Base-by-base conservation (phyloP, 2,888 invertebrate genomes). In the Calliopum simillimum region DNA sequence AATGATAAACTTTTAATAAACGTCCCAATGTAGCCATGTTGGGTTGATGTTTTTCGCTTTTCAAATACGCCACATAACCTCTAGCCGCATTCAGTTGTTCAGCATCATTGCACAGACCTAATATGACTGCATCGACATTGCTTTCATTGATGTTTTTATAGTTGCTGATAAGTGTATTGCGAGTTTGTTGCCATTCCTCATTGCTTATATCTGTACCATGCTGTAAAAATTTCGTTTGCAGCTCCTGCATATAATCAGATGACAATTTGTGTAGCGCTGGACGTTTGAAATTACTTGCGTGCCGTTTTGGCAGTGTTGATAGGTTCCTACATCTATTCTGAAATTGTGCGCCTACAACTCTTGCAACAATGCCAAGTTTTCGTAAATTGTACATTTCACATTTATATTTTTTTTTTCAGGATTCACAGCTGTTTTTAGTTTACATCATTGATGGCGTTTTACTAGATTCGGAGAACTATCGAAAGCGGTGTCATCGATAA, bases 111-210 rank as follows among this genome's bases (percentile, higher is more conserved):
- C 91, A 89, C 21, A 87, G 78, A 69, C 89, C 88, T 49, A 93
- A 79, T 49, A 92, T 87, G 1, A 89, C 80, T 46, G 89, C 88
- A 84, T 93, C 91, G 44, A 91, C 85, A 80, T 90, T 92, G 51
- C 86, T 74, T 5, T 25, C 47, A 14, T 76, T 81, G 1, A 85
- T 79, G 64, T 84, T 76, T 51, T 76, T 84, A 53, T 76, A 76
- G 41, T 71, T 78, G 1, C 76, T 72, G 2, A 81, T 76, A 3
- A 85, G 74, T 8, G 74, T 68, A 14, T 75, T 66, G 4, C 80
- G 76, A 16, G 83, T 72, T 1, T 69, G 68, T n/a, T 78, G 72
- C 84, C 85, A 85, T 23, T 85, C 82, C 1, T 51, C 55, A 8
- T 67, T 43, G 1, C 71, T 77, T 0, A 82, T 68, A 23, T 74